Evolutionary conservation across 1,140 invertebrate genomes (phyloP).

Genomic region (Caenorhabditis tropicalis): DNA sequence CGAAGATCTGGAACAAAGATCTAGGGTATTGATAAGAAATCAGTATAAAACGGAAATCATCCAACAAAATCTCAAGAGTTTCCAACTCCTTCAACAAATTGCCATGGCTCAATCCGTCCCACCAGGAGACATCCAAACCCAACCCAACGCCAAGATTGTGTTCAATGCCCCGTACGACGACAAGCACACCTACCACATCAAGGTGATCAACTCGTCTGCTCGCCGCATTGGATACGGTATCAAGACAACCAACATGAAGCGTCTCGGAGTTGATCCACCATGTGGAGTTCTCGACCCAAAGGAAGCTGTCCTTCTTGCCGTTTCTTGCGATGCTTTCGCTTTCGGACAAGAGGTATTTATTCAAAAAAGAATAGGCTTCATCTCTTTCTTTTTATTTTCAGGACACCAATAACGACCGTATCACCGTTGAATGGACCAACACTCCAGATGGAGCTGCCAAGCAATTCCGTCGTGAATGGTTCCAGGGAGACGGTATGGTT

Average conservation of each 20-base stretch:
- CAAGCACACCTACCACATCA: constrained; percentile 54
- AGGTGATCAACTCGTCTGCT: constrained; percentile 51
- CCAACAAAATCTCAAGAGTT: not conserved
- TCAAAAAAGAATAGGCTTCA: not conserved
- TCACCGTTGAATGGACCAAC: constrained; percentile 18
- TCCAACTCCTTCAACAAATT: not conserved
- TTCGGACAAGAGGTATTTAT: constrained; percentile 50
- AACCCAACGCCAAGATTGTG: constrained; percentile 54
- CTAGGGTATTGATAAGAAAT: not conserved
- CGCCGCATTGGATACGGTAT: constrained; percentile 51
- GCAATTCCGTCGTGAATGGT: constrained; percentile 22
- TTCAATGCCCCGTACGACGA: constrained; percentile 57
- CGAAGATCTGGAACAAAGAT: not conserved
- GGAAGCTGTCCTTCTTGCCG: constrained; percentile 47
- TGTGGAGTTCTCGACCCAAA: constrained; percentile 53
- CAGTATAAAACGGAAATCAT: not conserved
- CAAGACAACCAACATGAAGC: constrained; percentile 53
- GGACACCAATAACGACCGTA: not conserved
- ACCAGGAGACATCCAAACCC: constrained; percentile 53
- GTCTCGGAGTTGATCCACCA: constrained; percentile 48
- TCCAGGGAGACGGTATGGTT: constrained; percentile 3
- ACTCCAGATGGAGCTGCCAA: not conserved
- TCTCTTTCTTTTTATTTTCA: not conserved
- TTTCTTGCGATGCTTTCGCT: constrained; percentile 53
- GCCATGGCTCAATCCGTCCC: constrained; percentile 52